These are phyloP conservation scores for Capra hircus DNA, from an alignment of 2,113 vertebrate species.

Conservation along the genomic window DNA sequence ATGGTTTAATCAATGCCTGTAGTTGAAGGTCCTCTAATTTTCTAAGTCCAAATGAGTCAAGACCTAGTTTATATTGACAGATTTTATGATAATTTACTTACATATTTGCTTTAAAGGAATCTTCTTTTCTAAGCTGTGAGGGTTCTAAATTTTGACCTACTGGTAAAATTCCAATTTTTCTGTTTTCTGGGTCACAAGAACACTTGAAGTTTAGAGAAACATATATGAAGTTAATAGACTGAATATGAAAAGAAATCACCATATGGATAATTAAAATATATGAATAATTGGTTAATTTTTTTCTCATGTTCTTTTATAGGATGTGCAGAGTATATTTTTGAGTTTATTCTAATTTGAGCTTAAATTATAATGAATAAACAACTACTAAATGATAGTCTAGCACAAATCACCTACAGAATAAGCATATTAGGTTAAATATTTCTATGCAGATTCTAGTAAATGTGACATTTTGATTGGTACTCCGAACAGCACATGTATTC, in stretches of 20 bases:
- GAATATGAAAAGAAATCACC: background rate
- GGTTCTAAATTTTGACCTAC: background rate
- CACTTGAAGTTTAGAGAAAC: background rate
- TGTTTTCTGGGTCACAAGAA: background rate
- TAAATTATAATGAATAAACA: background rate
- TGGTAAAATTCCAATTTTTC: background rate
- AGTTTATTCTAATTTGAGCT: background rate
- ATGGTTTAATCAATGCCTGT: too few species aligned
- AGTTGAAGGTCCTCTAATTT: background rate
- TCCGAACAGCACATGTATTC: rapidly evolving
- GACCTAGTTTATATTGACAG: background rate
- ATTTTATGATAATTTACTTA: background rate
- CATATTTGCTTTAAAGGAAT: background rate
- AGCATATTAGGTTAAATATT: background rate
- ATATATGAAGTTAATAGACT: background rate
- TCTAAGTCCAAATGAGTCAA: background rate
- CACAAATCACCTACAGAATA: background rate
- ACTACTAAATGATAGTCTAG: background rate
- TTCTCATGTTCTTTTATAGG: background rate
- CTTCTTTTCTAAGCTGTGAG: background rate
- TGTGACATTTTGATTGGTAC: background rate
- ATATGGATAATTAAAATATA: background rate
- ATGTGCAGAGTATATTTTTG: background rate
- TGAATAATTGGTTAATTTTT: background rate
- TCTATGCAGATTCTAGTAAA: background rate